A percentile compares a stretch with the other conserved stretches of the same genome.
Conservation (phyloP, 1,140 invertebrate species). For the Brachionus calyciflorus region DNA sequence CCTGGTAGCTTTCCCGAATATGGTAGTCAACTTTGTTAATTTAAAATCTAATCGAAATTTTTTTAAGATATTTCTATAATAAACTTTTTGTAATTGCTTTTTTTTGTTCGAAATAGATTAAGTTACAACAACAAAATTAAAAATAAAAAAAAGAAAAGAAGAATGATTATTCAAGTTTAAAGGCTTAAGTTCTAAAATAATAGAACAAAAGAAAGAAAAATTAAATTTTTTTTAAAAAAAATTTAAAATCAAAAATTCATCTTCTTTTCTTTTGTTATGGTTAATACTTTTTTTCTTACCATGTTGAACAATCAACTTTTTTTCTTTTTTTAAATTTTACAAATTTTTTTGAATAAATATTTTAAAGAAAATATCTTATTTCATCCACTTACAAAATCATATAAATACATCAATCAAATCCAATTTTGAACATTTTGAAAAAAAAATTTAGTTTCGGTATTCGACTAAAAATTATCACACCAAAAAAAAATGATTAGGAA, state of each 20-base stretch:
- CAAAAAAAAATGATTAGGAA: slow-evolving; percentile 14
- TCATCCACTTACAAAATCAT: not conserved
- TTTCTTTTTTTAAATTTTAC: not conserved
- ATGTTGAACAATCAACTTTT: slow-evolving; percentile 11
- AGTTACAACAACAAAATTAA: too few relatives aligned
- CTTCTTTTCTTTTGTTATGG: too few relatives aligned
- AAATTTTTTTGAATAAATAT: slow-evolving; percentile 29
- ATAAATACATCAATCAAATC: not conserved
- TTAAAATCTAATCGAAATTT: slow-evolving; percentile 4
- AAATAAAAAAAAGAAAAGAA: too few relatives aligned
- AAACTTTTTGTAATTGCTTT: not conserved
- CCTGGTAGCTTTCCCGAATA: slow-evolving; percentile 23
- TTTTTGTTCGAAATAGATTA: not conserved
- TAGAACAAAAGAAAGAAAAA: too few relatives aligned
- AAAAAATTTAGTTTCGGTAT: too few relatives aligned
- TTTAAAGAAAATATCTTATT: slow-evolving; percentile 22
- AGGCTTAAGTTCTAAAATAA: too few relatives aligned
- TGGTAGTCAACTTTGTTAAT: slow-evolving; percentile 32
- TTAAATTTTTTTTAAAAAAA: too few relatives aligned
- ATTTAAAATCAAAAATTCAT: too few relatives aligned
- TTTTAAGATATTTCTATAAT: not conserved
- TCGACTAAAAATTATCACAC: too few relatives aligned
- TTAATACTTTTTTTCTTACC: too few relatives aligned
- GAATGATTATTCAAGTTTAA: too few relatives aligned
- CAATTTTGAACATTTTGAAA: not conserved